Evolutionary conservation across 2,113 vertebrate species (phyloP), one percentile per base, ranked within the genome.

Genomic region (Aviceda subcristata): DNA sequence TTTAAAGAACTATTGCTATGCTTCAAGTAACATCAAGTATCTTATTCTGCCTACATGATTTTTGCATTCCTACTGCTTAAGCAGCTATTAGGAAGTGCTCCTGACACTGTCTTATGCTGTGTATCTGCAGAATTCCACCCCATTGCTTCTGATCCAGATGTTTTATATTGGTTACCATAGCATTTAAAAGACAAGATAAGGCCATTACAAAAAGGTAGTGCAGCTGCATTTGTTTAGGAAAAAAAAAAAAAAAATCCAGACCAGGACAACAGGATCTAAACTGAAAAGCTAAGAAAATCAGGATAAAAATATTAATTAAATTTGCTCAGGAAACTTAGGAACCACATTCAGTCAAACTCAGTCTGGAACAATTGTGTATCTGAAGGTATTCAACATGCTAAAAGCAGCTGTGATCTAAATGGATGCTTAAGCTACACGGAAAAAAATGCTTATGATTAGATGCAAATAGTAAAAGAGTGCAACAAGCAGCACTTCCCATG

Each of bases 1-100:
- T 94, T 96, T 91, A 94, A 96, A 73, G 27, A 81, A 46, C 45
- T 32, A 64, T 50, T 86, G 7, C 57, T 89, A 59, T 85, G 19
- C 62, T 93, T 97, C 63, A 96, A 94, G 34, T 69, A 90, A 69
- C 34, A 77, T 45, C 21, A 91, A 94, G 41, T 80, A 72, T 90
- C 36, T 92, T 67, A 59, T 17, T 62, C 41, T 94, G 88, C 59
- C 46, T 72, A 71, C 64, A 83, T 81, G 46, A 74, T 76, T 95
- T 71, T 81, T 67, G 62, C 91, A 18, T 62, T 94, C 53, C 74
- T 84, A 77, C 38, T 1, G 24, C 55, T 95, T 94, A 56, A 92
- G 14, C 36, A 94, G 60, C 53, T 71, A 84, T 60, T 94, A 92
- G 30, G 24, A 90, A 88, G 63, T 46, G 55, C 53, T 95, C 22